Base-by-base conservation (phyloP, 2,113 vertebrate species). In the Paratilapia polleni region DNA sequence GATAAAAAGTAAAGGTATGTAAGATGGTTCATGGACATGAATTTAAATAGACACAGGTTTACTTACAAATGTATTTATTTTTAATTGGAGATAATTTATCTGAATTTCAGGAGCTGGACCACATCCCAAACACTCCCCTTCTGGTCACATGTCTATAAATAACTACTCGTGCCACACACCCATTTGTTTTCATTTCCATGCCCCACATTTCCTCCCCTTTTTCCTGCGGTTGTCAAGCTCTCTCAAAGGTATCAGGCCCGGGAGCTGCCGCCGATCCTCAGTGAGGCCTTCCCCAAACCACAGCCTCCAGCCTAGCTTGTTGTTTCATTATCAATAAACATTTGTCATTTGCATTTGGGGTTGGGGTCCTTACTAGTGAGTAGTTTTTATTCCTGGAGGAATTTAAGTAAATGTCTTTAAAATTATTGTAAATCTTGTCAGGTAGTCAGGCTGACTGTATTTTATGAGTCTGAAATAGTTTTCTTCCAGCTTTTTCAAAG, bases 401-500 rank as follows among this genome's bases (percentile, higher is more conserved):
- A 26, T 47, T 68, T 10, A 47, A 41, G 41, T 28, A 70, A 28
- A 49, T 17, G 3, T 28, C 24, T 28, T 49, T 70, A 28, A 0
- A 68, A 70, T 24, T 49, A 43, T 70, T 19, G 1, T 17, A 70
- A 70, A 31, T 70, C 66, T 28, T 20, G 66, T 70, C 43, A 70
- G 43, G 24, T 70, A 49, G 66, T 28, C 41, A n/a, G n/a, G n/a
- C n/a, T n/a, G n/a, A 5, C 38, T 41, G 38, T 36, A 73, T 7
- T 75, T 80, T 49, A 68, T 70, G 20, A 66, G 12, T 52, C 28
- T 15, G 28, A 60, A 63, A 54, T 28, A 61, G 61, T 2, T 77
- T 58, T 75, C 10, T n/a, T 76, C 9, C 24, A 57, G 11, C 6
- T 49, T 62, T 84, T 70, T 59, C 5, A 63, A 77, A 79, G 57